These are phyloP conservation scores for Tarsius wallacei DNA, from an alignment of 2,797 vertebrate genomes.

Conservation along the genomic window DNA sequence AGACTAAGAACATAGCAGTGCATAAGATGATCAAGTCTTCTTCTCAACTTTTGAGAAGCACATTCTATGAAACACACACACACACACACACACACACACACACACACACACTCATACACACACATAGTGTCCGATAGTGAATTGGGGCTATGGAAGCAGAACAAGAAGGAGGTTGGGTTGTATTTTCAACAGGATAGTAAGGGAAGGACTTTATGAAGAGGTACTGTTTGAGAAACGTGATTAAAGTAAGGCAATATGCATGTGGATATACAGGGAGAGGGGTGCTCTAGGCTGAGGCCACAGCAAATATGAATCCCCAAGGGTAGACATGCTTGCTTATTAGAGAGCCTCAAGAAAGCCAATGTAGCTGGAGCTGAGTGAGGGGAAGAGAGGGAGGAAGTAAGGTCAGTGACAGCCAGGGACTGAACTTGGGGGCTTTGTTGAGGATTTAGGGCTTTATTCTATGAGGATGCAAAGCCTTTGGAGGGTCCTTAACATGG, in stretches of 20 bases:
- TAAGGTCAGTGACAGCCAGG: background rate
- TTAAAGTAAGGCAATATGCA: background rate
- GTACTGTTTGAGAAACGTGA: background rate
- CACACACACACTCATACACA: too few relatives aligned
- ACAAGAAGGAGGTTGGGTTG: rapidly evolving
- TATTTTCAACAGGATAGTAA: background rate
- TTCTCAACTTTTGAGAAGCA: background rate
- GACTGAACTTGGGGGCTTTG: rapidly evolving
- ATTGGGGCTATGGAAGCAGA: background rate
- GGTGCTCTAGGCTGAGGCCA: background rate
- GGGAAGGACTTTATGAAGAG: background rate
- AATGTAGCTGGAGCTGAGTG: background rate
- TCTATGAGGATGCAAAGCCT: background rate
- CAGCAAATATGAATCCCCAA: background rate
- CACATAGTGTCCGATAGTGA: background rate
- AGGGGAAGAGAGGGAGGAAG: background rate
- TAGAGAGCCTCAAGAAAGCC: background rate
- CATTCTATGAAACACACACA: background rate
- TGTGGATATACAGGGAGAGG: background rate
- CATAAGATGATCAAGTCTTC: background rate
- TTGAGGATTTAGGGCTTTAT: background rate
- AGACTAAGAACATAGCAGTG: background rate
- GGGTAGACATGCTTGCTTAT: background rate
- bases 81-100: rapidly evolving
- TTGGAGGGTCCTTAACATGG: background rate